Base-by-base conservation (phyloP, 2,797 vertebrate genomes). In the Bradypus variegatus region DNA sequence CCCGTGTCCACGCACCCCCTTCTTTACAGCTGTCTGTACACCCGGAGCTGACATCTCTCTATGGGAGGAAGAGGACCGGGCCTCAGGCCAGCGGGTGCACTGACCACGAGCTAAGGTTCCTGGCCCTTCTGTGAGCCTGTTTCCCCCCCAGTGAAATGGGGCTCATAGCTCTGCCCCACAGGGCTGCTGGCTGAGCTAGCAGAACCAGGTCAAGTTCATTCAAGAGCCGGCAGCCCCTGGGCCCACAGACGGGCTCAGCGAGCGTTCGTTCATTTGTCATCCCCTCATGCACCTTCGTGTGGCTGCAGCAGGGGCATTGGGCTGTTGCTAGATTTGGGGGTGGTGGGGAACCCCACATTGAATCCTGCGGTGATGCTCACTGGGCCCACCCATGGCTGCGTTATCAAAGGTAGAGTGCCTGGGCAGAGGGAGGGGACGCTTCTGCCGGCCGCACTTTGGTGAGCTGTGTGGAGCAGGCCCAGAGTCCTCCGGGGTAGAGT, bases 321-420 rank as follows among this genome's bases (percentile, higher is more conserved):
- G 70, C 29, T 48, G 6, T 64, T 86, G 36, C 67, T 78, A 80
- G 50, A 72, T 83, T 82, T 53, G 55, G 13, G 50, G 55, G 55
- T 45, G 41, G 4, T 45, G 41, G 41, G 41, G 41, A 45, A 8
- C 41, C 41, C 41, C 41, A 45, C 41, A 5, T 45, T 45, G 41
- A 45, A 45, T 45, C 41, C 41, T 45, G 41, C 41, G 41, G 41
- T 45, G 41, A 45, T 45, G 41, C 45, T 87, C 64, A 6, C 14
- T 55, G 73, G 88, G 64, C 15, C 25, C 6, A 83, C 53, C 45
- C 29, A 23, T 82, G 36, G 64, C 48, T 70, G 33, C 55, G 25
- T 91, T 77, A 83, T 18, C 75, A 70, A 84, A 93, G 92, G 85
- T 50, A 25, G 79, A 38, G 10, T 25, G 79, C 76, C 81, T 78